Evolutionary conservation across 2,888 invertebrate species (phyloP), one percentile per base, ranked within the genome.

Genomic region (Parnassius smintheus): DNA sequence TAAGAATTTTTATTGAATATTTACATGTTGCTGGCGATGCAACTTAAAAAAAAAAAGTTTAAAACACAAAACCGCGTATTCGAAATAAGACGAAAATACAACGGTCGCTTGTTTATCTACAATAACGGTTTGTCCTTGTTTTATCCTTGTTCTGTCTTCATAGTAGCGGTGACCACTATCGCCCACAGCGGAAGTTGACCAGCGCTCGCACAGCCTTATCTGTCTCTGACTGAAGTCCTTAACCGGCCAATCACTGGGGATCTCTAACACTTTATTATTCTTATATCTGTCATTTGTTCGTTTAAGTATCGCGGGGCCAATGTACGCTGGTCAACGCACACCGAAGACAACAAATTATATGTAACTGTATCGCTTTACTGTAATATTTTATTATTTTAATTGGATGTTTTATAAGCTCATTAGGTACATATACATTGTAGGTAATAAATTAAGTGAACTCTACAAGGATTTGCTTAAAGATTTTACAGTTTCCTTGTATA

Each of bases 161-260:
- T 61, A 65, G 56, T 65, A 60, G 59, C 64, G 55, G 65, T 70
- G 69, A 69, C 73, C 72, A 72, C 68, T 75, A 75, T 76, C 76
- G 76, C 57, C 62, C 60, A 62, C 67, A 70, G 65, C 77, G 77
- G 77, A 77, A 75, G 72, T 67, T 59, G 69, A 65, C 66, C 77
- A 75, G 78, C 84, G 80, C 78, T 71, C 66, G 75, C 78, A 77
- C 74, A 74, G 70, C 80, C 81, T 83, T 81, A 83, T 88, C 87
- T 88, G 83, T 80, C 72, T 59, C 71, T 69, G 72, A 72, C 80
- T 77, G 77, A 80, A 83, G 78, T 75, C 69, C 68, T 67, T 64
- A 60, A 56, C 70, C 73, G 72, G 72, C 85, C 84, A 86, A 77
- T 72, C 75, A 72, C 70, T 69, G 62, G 70, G 76, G 84, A 81